Evolutionary conservation across 2,888 invertebrate genomes (phyloP).

Genomic region (Pristionchus exspectatus): DNA sequence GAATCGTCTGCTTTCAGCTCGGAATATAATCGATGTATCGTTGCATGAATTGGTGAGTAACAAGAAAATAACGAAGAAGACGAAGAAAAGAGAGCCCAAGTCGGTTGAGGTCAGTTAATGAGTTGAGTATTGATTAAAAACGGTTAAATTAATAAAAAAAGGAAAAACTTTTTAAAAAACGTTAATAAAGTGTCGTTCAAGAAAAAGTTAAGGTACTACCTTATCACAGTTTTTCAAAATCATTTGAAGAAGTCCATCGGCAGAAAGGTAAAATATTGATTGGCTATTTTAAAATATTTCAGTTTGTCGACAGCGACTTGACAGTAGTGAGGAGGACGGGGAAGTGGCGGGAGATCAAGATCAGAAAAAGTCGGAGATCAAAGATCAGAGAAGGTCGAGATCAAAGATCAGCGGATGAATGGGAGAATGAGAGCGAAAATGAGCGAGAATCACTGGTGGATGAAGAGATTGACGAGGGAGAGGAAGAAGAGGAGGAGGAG

Average conservation of each 20-base stretch:
- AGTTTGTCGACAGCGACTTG: background rate
- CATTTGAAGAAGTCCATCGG: background rate
- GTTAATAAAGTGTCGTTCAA: background rate
- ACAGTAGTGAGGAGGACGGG: background rate
- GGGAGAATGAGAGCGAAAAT: background rate
- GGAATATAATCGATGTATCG: constrained; percentile 27
- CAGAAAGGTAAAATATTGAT: no score
- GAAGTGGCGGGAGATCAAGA: background rate
- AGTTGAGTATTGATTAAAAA: background rate
- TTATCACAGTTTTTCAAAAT: background rate
- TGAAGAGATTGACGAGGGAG: constrained; percentile 13
- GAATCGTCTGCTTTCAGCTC: background rate
- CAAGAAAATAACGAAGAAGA: background rate
- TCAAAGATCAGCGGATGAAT: background rate
- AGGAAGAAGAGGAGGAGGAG: background rate
- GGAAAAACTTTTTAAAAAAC: no score
- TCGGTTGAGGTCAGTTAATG: background rate
- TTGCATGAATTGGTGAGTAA: background rate
- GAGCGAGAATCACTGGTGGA: constrained; percentile 30
- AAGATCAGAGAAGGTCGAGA: constrained; percentile 1
- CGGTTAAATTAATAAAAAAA: background rate
- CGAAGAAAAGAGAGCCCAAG: background rate
- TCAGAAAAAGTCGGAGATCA: background rate
- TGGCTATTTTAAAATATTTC: background rate
- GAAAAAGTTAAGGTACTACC: no score